These are phyloP conservation scores for Pocillopora meandrina DNA, from an alignment of 92 coral and sea anemone genomes.

Conservation along the genomic window DNA sequence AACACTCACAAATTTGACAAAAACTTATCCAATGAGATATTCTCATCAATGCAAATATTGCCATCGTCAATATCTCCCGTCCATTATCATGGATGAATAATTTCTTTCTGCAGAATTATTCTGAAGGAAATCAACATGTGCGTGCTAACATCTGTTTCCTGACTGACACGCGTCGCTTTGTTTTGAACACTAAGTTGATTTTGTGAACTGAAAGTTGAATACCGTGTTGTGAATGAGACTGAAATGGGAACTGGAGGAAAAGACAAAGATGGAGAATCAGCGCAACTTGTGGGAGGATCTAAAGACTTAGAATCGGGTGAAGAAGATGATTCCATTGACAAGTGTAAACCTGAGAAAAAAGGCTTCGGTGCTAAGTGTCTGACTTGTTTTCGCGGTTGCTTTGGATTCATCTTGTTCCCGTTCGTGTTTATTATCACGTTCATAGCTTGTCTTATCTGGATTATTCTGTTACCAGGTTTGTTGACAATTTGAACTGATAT, in stretches of 20 bases:
- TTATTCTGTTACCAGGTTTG: slow-evolving; percentile 44
- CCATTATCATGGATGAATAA: slow-evolving; percentile 3
- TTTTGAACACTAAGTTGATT: slow-evolving; percentile 6
- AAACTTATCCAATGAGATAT: not conserved
- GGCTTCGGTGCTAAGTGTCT: slow-evolving; percentile 29
- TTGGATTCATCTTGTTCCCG: slow-evolving; percentile 41
- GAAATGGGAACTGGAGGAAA: slow-evolving; percentile 30
- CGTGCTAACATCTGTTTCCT: slow-evolving; percentile 27
- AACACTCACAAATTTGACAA: not conserved
- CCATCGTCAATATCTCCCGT: not conserved
- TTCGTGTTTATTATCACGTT: slow-evolving; percentile 38
- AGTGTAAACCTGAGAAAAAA: slow-evolving; percentile 1
- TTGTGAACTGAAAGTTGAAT: not conserved
- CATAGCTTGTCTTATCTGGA: slow-evolving; percentile 29
- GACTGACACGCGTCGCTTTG: slow-evolving; percentile 26
- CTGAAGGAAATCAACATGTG: slow-evolving; percentile 20
- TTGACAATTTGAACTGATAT: not conserved
- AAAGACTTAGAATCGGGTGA: slow-evolving; percentile 19
- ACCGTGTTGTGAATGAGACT: not conserved
- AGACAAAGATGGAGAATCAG: slow-evolving; percentile 41
- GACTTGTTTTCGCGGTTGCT: slow-evolving; percentile 22
- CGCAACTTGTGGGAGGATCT: slow-evolving; percentile 25
- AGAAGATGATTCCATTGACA: not conserved
- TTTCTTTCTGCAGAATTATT: not conserved
- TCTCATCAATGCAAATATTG: not conserved